Evolutionary conservation across 2,888 invertebrate genomes (phyloP), one percentile per base, ranked within the genome.

Genomic region (Ametastegia equiseti): DNA sequence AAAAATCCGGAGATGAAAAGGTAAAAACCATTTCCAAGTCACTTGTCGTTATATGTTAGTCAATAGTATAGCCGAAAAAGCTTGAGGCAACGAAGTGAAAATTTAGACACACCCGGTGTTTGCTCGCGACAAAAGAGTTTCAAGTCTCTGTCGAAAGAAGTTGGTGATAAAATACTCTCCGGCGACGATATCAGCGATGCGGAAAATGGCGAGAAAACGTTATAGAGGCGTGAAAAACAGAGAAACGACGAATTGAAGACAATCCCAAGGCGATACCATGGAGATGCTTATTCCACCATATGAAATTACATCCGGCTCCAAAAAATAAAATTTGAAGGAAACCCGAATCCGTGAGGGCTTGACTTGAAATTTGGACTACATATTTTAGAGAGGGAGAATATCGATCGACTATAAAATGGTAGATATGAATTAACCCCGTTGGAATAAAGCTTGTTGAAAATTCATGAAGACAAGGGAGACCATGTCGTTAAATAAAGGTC

Each of bases 21-120:
- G n/a, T n/a, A n/a, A n/a, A n/a, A n/a, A n/a, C n/a, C n/a, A n/a
- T n/a, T n/a, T 60, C 60, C 30, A 23, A 7, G 60, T 30, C 60
- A 60, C 27, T 60, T 30, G 60, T 27, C 30, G 30, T 5, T 60
- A 30, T 60, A 30, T 60, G 60, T 13, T 30, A 54, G 54, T 54
- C 54, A 54, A 60, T 39, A 36, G 67, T 67, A n/a, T 13, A 30
- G 27, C 19, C 23, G 13, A 47, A 27, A 71, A 45, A 47, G 45
- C 47, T 45, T 30, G 71, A 75, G 23, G 36, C 54, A 54, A 13
- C 54, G 19, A 36, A 75, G 54, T 75, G 75, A 23, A 71, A 71
- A 71, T 71, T 27, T 19, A 67, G 67, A 67, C 67, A 36, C 67
- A 39, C 67, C 67, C 67, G 67, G 36, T 71, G 71, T 71, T 71